Base-by-base conservation (phyloP, 2,113 vertebrate genomes). In the Chitala chitala region DNA sequence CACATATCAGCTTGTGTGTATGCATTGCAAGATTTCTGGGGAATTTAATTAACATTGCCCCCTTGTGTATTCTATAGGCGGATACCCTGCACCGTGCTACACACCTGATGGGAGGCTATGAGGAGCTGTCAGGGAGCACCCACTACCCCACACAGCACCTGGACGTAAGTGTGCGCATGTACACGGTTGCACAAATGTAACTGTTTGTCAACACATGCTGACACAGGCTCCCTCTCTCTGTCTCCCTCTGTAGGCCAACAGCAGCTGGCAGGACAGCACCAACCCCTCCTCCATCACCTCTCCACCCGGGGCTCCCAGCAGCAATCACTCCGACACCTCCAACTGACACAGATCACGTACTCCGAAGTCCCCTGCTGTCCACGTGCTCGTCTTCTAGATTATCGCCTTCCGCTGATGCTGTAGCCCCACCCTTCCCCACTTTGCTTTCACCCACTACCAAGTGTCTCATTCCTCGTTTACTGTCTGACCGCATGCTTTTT, bases 61-160 rank as follows among this genome's bases (percentile, higher is more conserved):
- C 24, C n/a, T 51, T 72, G 53, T 73, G 6, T 81, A 10, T 79
- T 51, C 10, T n/a, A 58, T 69, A 91, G 91, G 90, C 86, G 91
- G 90, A 89, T 92, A 92, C 87, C 91, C 91, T 88, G 91, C 91
- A 85, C 91, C 91, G 75, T 92, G 91, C 84, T 92, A 92, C 89
- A 92, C 91, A 87, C 91, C 91, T 90, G 90, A 92, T 81, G 91
- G 91, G 75, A 86, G 91, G 86, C 85, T 92, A 91, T 92, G 91
- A 92, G 84, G 87, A 89, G 87, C 85, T 89, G 87, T 85, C 87
- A 22, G 85, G 84, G 78, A 87, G 87, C 80, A 83, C 84, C 81
- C 86, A 89, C 83, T 89, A 88, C 86, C 86, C 84, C 87, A 84
- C 88, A 82, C 87, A 88, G 84, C 85, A 78, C 83, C 85, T 90